A percentile compares a stretch with the other conserved stretches of the same genome.
Evolutionary conservation across 2,113 vertebrate species (phyloP).

Genomic region (Corythaixoides concolor): DNA sequence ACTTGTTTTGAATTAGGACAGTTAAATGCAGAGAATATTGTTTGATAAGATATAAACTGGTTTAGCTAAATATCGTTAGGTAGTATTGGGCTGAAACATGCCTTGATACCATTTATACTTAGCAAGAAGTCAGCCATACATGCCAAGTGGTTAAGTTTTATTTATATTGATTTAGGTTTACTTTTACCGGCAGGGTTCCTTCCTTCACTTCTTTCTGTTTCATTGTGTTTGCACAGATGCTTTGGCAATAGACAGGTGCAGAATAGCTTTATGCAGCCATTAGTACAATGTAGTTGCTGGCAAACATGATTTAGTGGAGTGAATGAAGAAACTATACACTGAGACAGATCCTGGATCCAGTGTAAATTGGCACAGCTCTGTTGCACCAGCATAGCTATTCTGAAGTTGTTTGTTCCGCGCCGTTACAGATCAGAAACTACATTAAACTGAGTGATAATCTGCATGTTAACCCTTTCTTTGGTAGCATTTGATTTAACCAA

Average conservation of each 20-base stretch:
- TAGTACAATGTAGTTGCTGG: neutral
- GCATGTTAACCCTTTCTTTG: neutral
- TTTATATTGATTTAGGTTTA: slow-evolving; percentile 7
- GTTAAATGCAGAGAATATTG: neutral
- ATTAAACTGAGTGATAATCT: neutral
- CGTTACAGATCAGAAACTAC: neutral
- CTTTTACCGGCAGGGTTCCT: neutral
- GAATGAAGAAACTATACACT: neutral
- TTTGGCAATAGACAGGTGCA: neutral
- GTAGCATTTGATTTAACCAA: neutral
- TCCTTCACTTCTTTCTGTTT: neutral
- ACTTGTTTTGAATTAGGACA: neutral
- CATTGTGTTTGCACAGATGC: neutral
- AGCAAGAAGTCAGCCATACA: neutral
- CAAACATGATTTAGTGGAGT: neutral
- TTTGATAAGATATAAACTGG: neutral
- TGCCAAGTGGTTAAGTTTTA: neutral
- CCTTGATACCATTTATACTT: neutral
- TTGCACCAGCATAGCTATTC: neutral
- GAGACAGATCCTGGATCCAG: neutral
- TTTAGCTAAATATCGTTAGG: neutral
- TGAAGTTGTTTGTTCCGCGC: neutral
- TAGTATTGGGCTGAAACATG: neutral
- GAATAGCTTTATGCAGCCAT: neutral
- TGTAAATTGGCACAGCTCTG: neutral